Conservation (phyloP, 2,888 invertebrate genomes). For the Lydus trimaculatus region DNA sequence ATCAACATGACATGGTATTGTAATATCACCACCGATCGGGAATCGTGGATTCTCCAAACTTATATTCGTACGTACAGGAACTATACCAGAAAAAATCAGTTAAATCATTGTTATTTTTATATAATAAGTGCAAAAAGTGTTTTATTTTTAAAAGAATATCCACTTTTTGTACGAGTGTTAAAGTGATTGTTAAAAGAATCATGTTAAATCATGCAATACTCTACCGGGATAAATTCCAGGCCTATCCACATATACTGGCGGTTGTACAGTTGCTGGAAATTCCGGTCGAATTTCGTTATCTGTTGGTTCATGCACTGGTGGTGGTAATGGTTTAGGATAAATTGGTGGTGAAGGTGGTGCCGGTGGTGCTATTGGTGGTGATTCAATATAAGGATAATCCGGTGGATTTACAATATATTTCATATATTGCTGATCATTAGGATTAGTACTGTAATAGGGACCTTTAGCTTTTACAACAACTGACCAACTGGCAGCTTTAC, state of each 20-base stretch:
- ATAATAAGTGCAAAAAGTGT: background rate
- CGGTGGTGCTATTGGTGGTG: conserved; percentile 39
- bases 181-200: too few relatives aligned
- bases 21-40: conserved; percentile 72
- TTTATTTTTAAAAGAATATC: too few relatives aligned
- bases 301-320: conserved; percentile 37
- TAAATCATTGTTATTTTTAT: conserved; percentile 30
- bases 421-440: conserved; percentile 67
- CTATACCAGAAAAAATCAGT: conserved; percentile 53
- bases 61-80: conserved; percentile 73
- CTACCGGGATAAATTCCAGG: conserved; percentile 23
- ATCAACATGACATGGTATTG: conserved; percentile 76
- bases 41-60: conserved; percentile 66
- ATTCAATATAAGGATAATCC: conserved; percentile 49
- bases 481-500: conserved; percentile 77
- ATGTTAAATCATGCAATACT: conserved; percentile 10
- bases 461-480: conserved; percentile 76
- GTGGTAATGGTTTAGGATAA: conserved; percentile 44
- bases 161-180: too few relatives aligned
- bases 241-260: conserved; percentile 46
- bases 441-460: conserved; percentile 67
- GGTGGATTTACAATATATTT: conserved; percentile 68
- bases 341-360: conserved; percentile 52
- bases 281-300: conserved; percentile 21
- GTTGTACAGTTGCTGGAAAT: conserved; percentile 26